A percentile compares a stretch with the other conserved stretches of the same genome.
Conservation (phyloP, 2,797 vertebrate genomes). For the Tadarida brasiliensis region DNA sequence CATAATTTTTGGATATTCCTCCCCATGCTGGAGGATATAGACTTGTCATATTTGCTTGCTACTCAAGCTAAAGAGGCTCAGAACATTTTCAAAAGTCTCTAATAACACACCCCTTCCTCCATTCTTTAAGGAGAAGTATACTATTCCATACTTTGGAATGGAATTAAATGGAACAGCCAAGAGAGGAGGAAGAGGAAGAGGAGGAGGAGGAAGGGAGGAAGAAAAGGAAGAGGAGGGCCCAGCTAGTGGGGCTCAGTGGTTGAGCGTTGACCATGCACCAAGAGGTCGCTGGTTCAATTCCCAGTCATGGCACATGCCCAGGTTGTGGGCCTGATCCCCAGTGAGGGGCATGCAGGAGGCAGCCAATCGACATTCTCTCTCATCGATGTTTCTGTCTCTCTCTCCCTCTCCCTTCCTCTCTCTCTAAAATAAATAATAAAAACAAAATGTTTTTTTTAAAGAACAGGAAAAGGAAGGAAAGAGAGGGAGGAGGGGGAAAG, state of each 20-base stretch:
- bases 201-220: neutral
- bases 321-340: too few relatives aligned
- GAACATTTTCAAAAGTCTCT: neutral
- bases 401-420: too few relatives aligned
- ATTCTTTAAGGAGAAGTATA: neutral
- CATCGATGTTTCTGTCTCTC: too few relatives aligned
- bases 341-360: too few relatives aligned
- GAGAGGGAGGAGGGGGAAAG: neutral
- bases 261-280: too few relatives aligned
- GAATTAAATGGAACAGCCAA: neutral
- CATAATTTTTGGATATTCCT: neutral
- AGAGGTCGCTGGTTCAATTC: too few relatives aligned
- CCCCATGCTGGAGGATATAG: neutral
- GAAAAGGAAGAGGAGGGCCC: neutral
- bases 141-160: neutral
- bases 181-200: neutral
- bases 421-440: too few relatives aligned
- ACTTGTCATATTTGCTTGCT: neutral
- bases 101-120: neutral
- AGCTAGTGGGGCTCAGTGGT: too few relatives aligned
- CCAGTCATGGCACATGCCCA: too few relatives aligned
- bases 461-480: neutral
- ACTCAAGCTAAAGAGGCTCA: neutral
- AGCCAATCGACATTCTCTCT: too few relatives aligned
- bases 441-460: too few relatives aligned